Conservation (phyloP, 2,113 vertebrate species). For the Ploceus nigricollis region DNA sequence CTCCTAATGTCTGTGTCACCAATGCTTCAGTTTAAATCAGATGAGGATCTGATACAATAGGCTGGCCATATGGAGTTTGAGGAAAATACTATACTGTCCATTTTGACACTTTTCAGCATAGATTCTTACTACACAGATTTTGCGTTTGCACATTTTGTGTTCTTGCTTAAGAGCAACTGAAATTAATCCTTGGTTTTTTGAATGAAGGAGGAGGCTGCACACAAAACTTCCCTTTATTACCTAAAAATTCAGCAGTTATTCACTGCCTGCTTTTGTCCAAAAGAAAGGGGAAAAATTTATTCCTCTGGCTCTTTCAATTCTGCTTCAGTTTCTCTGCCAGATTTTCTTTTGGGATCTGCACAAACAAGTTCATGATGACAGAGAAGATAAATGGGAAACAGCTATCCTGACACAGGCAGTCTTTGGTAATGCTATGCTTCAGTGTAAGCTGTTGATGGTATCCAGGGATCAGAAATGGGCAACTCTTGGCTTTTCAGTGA, state of each 20-base stretch:
- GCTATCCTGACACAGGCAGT: not conserved
- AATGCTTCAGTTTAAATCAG: not conserved
- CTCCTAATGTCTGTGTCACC: not conserved
- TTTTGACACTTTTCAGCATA: not conserved
- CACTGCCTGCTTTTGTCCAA: not conserved
- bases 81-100: not conserved
- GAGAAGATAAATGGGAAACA: not conserved
- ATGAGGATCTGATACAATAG: not conserved
- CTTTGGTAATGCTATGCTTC: not conserved
- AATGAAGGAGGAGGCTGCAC: not conserved
- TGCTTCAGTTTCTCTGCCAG: not conserved
- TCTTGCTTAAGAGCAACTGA: not conserved
- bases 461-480: not conserved
- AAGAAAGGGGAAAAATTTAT: not conserved
- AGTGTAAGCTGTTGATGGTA: not conserved
- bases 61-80: not conserved
- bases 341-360: not conserved
- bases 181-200: not conserved
- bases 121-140: not conserved
- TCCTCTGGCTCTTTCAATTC: not conserved
- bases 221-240: not conserved
- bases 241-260: not conserved
- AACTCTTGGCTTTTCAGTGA: not conserved
- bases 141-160: not conserved
- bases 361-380: not conserved